Percentiles rank a stretch among this genome's conserved stretches.
phyloP scores from a whole-genome alignment of 2,113 vertebrate species.

The Saimiri boliviensis region DNA sequence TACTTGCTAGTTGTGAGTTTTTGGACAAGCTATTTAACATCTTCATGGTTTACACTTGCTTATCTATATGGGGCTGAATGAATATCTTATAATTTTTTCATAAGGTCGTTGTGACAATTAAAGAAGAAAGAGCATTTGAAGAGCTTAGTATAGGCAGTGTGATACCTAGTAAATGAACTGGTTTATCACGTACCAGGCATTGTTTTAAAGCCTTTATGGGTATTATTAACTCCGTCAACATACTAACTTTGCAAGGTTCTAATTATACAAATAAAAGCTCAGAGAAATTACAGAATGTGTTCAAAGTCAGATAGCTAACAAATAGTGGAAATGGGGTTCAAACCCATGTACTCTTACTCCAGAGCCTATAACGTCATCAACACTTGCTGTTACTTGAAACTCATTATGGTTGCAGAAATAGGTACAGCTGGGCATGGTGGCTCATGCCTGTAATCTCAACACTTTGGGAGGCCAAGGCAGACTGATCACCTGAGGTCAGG shows the following conservation, averaged over 20 bases:
- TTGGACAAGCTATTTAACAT: not conserved
- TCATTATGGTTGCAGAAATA: not conserved
- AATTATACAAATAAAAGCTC: not conserved
- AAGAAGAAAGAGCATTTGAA: not conserved
- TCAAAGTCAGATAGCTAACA: not conserved
- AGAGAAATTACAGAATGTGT: not conserved
- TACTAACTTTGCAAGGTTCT: not conserved
- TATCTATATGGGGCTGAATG: not conserved
- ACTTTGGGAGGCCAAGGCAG: not conserved
- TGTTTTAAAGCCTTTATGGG: not conserved
- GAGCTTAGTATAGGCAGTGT: not conserved
- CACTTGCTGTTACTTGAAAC: not conserved
- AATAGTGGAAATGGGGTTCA: not conserved
- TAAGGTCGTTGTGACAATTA: not conserved
- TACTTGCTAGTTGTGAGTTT: constrained; percentile 69
- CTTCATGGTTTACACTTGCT: not conserved
- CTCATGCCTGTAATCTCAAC: not conserved
- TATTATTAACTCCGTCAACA: not conserved
- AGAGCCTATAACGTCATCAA: not conserved
- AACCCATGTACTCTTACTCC: not conserved
- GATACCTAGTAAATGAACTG: not conserved
- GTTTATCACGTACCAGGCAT: not conserved
- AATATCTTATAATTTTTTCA: not conserved
- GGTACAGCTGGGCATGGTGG: not conserved
- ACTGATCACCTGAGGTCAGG: not conserved